Percentiles rank a stretch among this genome's conserved stretches.
These are phyloP conservation scores for Enteromius unitaeniatus DNA, from an alignment of 2,797 vertebrate genomes.

Conservation along the genomic window DNA sequence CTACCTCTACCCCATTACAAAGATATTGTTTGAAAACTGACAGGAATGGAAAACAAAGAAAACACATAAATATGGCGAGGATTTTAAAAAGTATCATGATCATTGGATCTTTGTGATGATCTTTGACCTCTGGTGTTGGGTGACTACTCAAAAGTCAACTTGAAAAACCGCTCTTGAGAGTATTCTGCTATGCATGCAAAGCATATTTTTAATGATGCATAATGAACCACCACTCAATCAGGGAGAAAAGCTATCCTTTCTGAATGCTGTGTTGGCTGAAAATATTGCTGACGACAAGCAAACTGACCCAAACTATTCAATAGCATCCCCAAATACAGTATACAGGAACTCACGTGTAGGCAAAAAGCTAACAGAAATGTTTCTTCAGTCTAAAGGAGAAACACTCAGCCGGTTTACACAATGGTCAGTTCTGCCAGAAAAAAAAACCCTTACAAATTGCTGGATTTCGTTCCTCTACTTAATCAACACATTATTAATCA, in stretches of 20 bases:
- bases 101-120: background rate
- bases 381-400: background rate
- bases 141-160: background rate
- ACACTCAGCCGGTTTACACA: background rate
- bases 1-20: no score
- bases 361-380: background rate
- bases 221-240: slow-evolving; percentile 45
- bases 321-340: slow-evolving; percentile 19
- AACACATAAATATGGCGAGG: background rate
- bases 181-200: slow-evolving; percentile 23
- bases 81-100: background rate
- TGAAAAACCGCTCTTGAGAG: slow-evolving; percentile 17
- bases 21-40: background rate
- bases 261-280: slow-evolving; percentile 45
- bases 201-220: slow-evolving; percentile 46
- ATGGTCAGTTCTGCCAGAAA: background rate
- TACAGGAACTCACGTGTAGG: background rate
- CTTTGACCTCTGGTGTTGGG: slow-evolving; percentile 26
- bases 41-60: background rate
- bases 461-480: background rate
- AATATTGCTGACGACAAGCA: slow-evolving; percentile 31
- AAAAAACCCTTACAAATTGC: background rate
- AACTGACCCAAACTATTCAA: slow-evolving; percentile 31
- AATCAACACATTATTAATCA: slow-evolving; percentile 45
- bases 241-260: slow-evolving; percentile 22